phyloP scores from a whole-genome alignment of 1,140 invertebrate species.

The Zelostemma sp. region DNA sequence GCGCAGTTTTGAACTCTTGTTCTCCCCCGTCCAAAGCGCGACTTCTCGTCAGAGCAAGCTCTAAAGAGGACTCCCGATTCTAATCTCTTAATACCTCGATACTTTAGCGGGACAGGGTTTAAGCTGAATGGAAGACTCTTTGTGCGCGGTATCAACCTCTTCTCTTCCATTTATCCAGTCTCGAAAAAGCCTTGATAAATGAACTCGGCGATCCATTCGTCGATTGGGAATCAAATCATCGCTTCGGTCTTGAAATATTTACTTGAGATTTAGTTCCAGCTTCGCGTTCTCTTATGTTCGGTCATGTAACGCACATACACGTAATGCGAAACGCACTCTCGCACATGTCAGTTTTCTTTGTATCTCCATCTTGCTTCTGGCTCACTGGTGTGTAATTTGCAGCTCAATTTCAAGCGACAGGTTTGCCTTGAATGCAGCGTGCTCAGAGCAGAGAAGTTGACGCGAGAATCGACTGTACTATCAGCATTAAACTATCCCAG shows the following conservation, averaged over 20 bases:
- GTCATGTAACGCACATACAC: no score
- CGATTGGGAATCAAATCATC: no score
- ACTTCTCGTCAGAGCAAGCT: conserved; percentile 27
- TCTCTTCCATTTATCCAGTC: background rate
- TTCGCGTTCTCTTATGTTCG: no score
- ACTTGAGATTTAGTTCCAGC: no score
- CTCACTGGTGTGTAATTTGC: conserved; percentile 39
- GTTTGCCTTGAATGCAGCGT: conserved; percentile 46
- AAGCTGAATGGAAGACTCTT: conserved; percentile 19
- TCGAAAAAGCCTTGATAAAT: no score
- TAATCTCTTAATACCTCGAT: conserved; percentile 51
- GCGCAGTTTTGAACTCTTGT: conserved; percentile 21
- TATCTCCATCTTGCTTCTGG: conserved; percentile 25
- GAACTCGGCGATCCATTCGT: no score
- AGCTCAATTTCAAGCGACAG: conserved; percentile 49
- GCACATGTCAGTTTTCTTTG: conserved; percentile 38
- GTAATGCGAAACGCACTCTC: no score
- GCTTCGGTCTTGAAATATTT: no score
- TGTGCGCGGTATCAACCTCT: conserved; percentile 18
- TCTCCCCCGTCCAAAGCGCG: conserved; percentile 23
- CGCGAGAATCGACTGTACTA: conserved; percentile 15
- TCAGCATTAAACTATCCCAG: conserved; percentile 6
- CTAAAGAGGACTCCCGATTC: conserved; percentile 30
- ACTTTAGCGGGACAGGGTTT: conserved; percentile 13
- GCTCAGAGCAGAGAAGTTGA: conserved; percentile 12